phyloP scores from a whole-genome alignment of 2,888 invertebrate species.

The Elegia similella region DNA sequence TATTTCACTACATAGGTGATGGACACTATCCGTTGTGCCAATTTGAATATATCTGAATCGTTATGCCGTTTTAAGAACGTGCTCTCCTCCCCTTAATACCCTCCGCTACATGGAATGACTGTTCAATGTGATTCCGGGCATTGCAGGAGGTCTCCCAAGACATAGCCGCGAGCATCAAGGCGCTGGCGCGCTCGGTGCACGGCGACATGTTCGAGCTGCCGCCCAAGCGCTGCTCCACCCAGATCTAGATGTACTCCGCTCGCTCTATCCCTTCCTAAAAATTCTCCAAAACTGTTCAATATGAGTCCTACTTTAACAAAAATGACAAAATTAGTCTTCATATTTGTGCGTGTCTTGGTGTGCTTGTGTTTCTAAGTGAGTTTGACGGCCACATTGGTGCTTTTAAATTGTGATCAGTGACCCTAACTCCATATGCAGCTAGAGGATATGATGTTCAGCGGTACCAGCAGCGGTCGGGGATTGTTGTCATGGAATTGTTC shows the following conservation, averaged over 20 bases:
- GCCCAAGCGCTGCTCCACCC: slow-evolving; percentile 90
- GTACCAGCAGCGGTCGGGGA: slow-evolving; percentile 14
- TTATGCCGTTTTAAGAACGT: too few species aligned
- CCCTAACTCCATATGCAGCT: slow-evolving; percentile 43
- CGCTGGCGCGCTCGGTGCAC: slow-evolving; percentile 94
- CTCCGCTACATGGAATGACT: too few species aligned
- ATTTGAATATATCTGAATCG: too few species aligned
- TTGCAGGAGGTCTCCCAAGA: slow-evolving; percentile 85
- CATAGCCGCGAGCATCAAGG: slow-evolving; percentile 95
- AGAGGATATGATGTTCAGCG: slow-evolving; percentile 1
- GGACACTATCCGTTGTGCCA: too few species aligned
- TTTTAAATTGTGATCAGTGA: slow-evolving; percentile 65
- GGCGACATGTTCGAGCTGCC: slow-evolving; percentile 95
- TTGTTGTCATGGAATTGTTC: neutral
- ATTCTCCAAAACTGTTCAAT: slow-evolving; percentile 24
- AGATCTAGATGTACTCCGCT: slow-evolving; percentile 82
- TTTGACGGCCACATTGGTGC: slow-evolving; percentile 57
- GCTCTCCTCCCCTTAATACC: too few species aligned
- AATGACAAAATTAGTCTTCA: slow-evolving; percentile 7
- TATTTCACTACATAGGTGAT: too few species aligned
- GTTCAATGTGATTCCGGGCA: neutral
- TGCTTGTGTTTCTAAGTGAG: slow-evolving; percentile 36
- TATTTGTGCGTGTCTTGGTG: slow-evolving; percentile 43
- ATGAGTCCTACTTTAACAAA: slow-evolving; percentile 31
- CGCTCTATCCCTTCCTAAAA: slow-evolving; percentile 20